phyloP scores from a whole-genome alignment of 2,797 vertebrate genomes.

The Threskiornis aethiopicus region DNA sequence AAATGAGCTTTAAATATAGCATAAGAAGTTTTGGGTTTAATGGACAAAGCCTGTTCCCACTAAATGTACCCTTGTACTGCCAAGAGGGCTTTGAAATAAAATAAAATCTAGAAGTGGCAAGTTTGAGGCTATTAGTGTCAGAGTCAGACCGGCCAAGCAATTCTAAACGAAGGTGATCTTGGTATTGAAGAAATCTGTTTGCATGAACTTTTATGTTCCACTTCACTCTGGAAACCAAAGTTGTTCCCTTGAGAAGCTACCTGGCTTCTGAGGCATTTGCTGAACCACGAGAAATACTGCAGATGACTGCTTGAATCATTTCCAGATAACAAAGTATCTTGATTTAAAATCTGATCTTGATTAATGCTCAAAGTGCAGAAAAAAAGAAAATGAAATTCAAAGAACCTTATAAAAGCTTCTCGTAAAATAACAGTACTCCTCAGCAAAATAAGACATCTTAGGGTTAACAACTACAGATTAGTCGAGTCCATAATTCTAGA shows the following conservation, averaged over 20 bases:
- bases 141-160: conserved; percentile 7
- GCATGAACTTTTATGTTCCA: background rate
- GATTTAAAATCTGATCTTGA: conserved; percentile 13
- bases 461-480: background rate
- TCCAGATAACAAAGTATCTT: background rate
- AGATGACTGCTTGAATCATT: background rate
- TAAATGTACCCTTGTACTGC: conserved; percentile 33
- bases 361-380: background rate
- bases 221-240: conserved; percentile 44
- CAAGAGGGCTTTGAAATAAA: conserved; percentile 29
- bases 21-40: background rate
- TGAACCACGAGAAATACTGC: background rate
- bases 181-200: background rate
- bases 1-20: conserved; percentile 47
- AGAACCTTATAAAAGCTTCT: background rate
- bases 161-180: conserved; percentile 18
- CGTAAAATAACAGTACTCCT: background rate
- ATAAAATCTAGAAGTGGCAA: conserved; percentile 22
- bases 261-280: background rate
- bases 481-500: background rate
- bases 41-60: conserved; percentile 56
- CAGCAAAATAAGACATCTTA: background rate
- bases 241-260: conserved; percentile 10
- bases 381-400: background rate
- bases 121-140: conserved; percentile 53